These are phyloP conservation scores for Drosophila diplacantha DNA, from an alignment of 2,888 invertebrate genomes.

Conservation along the genomic window DNA sequence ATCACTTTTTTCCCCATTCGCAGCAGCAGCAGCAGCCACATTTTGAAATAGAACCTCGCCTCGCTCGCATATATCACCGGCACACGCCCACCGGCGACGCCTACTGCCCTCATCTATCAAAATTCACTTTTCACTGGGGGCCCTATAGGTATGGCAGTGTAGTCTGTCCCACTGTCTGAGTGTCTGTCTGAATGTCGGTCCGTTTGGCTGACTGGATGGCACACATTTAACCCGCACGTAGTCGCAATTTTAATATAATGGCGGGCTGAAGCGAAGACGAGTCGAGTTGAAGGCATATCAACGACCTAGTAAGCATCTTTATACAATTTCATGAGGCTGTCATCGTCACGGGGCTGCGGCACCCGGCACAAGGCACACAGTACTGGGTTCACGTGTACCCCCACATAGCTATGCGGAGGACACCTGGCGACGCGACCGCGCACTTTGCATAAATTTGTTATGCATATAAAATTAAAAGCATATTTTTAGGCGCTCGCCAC, in stretches of 20 bases:
- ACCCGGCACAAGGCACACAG: neutral
- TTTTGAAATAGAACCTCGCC: constrained; percentile 37
- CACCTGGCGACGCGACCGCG: constrained; percentile 58
- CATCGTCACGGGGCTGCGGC: constrained; percentile 37
- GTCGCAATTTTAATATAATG: constrained; percentile 65
- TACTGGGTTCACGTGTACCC: constrained; percentile 8
- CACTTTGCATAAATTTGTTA: constrained; percentile 71
- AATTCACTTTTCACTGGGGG: constrained; percentile 56
- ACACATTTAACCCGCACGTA: constrained; percentile 68
- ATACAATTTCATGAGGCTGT: constrained; percentile 69
- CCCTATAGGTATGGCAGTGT: neutral
- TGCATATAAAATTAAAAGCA: constrained; percentile 74
- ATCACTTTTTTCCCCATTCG: constrained; percentile 39
- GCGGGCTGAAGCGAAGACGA: constrained; percentile 46
- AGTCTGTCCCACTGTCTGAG: constrained; percentile 9
- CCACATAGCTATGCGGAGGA: constrained; percentile 18
- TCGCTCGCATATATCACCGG: constrained; percentile 28
- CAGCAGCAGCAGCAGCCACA: constrained; percentile 16
- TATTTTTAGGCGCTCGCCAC: constrained; percentile 54
- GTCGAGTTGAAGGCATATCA: constrained; percentile 54
- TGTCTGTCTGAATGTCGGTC: constrained; percentile 23
- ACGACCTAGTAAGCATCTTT: constrained; percentile 68
- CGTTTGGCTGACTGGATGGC: constrained; percentile 38
- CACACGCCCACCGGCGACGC: constrained; percentile 3
- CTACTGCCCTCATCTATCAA: constrained; percentile 53